Conservation (phyloP, 2,888 invertebrate species). For the Terebella lapidaria region DNA sequence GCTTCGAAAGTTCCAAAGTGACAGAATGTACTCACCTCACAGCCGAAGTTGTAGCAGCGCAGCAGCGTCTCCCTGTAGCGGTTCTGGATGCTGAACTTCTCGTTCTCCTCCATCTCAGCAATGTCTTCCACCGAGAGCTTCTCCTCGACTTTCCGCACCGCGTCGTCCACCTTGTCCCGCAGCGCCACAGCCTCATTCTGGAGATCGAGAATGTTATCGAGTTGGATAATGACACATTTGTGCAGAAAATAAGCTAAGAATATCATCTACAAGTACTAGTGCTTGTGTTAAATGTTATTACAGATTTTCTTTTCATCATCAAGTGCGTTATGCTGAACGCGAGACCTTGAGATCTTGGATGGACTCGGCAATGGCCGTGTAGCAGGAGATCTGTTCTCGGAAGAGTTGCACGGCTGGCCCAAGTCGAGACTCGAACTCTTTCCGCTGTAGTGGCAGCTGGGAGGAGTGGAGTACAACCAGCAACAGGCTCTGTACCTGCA, state of each 20-base stretch:
- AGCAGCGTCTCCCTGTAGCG: conserved; percentile 73
- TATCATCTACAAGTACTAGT: too few species aligned
- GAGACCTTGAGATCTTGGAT: conserved; percentile 57
- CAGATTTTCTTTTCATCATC: too few species aligned
- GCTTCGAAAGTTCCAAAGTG: too few species aligned
- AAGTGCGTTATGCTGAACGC: too few species aligned
- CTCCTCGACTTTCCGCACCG: conserved; percentile 61
- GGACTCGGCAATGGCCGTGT: conserved; percentile 62
- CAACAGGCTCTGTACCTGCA: conserved; percentile 53
- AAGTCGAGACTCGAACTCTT: conserved; percentile 44
- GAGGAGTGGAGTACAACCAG: conserved; percentile 54
- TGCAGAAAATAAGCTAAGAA: too few species aligned
- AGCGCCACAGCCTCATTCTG: conserved; percentile 61
- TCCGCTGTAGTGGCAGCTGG: conserved; percentile 43
- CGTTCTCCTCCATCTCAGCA: conserved; percentile 58
- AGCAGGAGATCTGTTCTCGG: conserved; percentile 56
- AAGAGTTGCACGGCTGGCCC: conserved; percentile 43
- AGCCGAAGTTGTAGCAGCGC: conserved; percentile 84
- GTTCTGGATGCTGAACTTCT: conserved; percentile 62
- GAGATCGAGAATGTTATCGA: too few species aligned
- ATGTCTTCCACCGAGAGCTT: conserved; percentile 57
- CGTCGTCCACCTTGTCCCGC: conserved; percentile 56
- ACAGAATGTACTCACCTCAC: conserved; percentile 61
- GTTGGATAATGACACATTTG: too few species aligned
- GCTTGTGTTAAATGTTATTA: too few species aligned